Percentiles rank a stretch among this genome's conserved stretches.
Evolutionary conservation across 2,888 invertebrate genomes (phyloP).

Genomic region (Himalopsyche kuldschensis): DNA sequence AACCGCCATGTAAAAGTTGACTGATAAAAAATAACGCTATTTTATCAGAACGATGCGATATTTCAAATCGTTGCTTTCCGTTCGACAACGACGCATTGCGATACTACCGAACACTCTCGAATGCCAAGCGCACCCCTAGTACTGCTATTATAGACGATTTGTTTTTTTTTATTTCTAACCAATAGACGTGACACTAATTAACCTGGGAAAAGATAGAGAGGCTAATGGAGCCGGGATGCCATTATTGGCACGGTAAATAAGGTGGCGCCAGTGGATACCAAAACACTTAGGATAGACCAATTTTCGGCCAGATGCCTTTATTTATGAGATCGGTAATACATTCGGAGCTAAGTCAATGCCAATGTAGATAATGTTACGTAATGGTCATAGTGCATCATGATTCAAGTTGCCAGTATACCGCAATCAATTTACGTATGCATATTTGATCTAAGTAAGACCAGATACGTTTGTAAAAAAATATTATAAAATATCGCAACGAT

Average conservation of each 20-base stretch:
- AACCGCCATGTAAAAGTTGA: too few relatives aligned
- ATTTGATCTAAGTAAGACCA: too few relatives aligned
- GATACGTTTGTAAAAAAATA: too few relatives aligned
- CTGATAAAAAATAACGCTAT: too few relatives aligned
- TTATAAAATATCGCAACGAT: too few relatives aligned
- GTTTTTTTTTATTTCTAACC: slow-evolving; percentile 1
- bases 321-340: neutral
- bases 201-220: slow-evolving; percentile 23
- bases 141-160: neutral
- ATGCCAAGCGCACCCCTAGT: neutral
- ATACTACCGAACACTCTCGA: neutral
- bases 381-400: too few relatives aligned
- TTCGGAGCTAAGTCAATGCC: neutral
- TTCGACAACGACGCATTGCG: too few relatives aligned
- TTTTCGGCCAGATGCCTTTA: neutral
- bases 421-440: too few relatives aligned
- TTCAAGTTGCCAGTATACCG: too few relatives aligned
- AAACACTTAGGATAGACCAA: neutral
- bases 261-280: slow-evolving; percentile 18
- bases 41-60: too few relatives aligned
- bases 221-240: slow-evolving; percentile 26
- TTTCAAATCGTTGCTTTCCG: too few relatives aligned
- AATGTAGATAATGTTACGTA: too few relatives aligned
- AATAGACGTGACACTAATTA: slow-evolving; percentile 33
- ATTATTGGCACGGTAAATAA: slow-evolving; percentile 26